phyloP scores from a whole-genome alignment of 2,888 invertebrate genomes.

The Argynnis bischoffii region DNA sequence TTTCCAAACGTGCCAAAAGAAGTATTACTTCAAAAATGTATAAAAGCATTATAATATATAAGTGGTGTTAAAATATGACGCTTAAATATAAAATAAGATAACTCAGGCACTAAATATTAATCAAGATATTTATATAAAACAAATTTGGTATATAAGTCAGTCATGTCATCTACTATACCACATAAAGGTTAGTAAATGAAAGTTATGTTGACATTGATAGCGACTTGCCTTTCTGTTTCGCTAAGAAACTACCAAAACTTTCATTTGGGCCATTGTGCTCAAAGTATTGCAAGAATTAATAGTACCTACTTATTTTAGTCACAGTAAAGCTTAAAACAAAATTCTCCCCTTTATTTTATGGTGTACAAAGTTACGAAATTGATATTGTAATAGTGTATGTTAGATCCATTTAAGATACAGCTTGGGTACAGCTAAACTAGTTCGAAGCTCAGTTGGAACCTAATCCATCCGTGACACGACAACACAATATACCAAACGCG shows the following conservation, averaged over 20 bases:
- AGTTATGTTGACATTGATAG: conserved; percentile 48
- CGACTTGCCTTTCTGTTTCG: conserved; percentile 23
- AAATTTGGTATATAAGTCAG: too few species aligned
- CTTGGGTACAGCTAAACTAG: not conserved
- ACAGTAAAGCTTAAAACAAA: not conserved
- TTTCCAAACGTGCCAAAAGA: too few species aligned
- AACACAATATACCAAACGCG: not conserved
- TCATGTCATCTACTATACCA: not conserved
- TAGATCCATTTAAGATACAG: conserved; percentile 8
- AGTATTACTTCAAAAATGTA: too few species aligned
- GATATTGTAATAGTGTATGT: conserved; percentile 8
- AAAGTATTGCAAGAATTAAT: not conserved
- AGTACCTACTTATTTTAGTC: conserved; percentile 5
- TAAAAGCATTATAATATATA: too few species aligned
- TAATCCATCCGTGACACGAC: conserved; percentile 16
- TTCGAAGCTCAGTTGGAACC: not conserved
- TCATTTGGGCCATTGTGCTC: conserved; percentile 19
- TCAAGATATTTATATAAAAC: too few species aligned
- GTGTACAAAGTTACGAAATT: not conserved
- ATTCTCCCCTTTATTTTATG: not conserved
- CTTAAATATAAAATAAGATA: too few species aligned
- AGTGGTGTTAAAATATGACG: too few species aligned
- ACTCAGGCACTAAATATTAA: too few species aligned
- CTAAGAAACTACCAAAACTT: conserved; percentile 25
- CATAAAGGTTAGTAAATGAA: conserved; percentile 36